Evolutionary conservation across 2,888 invertebrate genomes (phyloP).

Genomic region (Nemapogon koenigi): DNA sequence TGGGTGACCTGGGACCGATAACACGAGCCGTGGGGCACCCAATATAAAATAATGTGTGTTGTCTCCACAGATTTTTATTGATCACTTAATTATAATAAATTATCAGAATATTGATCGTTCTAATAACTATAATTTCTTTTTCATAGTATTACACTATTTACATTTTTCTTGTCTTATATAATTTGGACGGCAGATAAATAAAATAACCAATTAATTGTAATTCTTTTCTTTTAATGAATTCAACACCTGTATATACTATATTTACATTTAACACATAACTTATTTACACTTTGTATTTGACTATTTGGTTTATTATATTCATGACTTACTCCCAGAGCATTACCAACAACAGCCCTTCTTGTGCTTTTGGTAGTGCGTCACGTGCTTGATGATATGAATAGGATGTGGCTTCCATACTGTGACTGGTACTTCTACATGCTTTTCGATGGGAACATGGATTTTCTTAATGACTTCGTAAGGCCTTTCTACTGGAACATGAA

Average conservation of each 20-base stretch:
- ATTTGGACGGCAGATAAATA: no score
- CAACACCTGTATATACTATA: conserved; percentile 1
- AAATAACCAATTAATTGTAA: no score
- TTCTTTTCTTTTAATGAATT: background rate
- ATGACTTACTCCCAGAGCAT: conserved; percentile 25
- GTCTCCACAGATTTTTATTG: no score
- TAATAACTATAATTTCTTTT: no score
- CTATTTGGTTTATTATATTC: conserved; percentile 61
- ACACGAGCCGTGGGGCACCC: no score
- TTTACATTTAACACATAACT: conserved; percentile 33
- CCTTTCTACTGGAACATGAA: conserved; percentile 45
- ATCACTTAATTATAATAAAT: no score
- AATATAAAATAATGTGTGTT: no score
- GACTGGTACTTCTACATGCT: conserved; percentile 50
- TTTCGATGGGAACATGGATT: conserved; percentile 45
- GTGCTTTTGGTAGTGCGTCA: conserved; percentile 57
- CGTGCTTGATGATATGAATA: conserved; percentile 54
- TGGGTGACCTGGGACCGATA: no score
- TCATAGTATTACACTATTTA: no score
- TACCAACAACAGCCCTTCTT: conserved; percentile 39
- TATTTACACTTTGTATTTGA: conserved; percentile 35
- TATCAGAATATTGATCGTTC: no score
- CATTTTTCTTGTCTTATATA: no score
- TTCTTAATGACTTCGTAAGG: conserved; percentile 55
- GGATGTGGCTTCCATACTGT: conserved; percentile 55